Percentiles rank a stretch among this genome's conserved stretches.
Evolutionary conservation across 1,140 invertebrate genomes (phyloP).

Genomic region (Luehdorfia chinensis): DNA sequence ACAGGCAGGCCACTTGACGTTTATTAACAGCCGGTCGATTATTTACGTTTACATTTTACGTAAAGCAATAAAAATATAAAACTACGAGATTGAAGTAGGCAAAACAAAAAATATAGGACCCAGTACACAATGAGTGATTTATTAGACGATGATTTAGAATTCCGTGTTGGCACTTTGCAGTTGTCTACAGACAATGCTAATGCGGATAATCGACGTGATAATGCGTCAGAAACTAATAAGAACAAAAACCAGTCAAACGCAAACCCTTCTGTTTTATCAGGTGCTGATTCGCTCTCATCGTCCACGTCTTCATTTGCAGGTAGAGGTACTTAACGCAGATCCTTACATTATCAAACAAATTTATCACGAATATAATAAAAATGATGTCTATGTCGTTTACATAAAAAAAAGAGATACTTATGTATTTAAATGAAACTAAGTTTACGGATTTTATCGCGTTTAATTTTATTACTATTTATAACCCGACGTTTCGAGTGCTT

Average conservation of each 20-base stretch:
- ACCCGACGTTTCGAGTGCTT: no score
- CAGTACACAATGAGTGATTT: constrained; percentile 54
- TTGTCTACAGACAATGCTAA: constrained; percentile 47
- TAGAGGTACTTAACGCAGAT: constrained; percentile 27
- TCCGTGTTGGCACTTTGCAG: constrained; percentile 67
- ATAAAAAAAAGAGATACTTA: no score
- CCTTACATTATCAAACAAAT: no score
- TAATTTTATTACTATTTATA: no score
- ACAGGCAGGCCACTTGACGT: neutral
- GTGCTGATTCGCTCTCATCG: constrained; percentile 63
- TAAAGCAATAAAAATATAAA: constrained; percentile 22
- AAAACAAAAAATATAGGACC: constrained; percentile 13
- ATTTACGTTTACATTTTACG: constrained; percentile 53
- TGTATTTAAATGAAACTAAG: no score
- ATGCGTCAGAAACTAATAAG: constrained; percentile 32
- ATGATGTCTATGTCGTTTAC: no score
- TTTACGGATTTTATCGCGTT: no score
- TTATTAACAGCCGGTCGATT: constrained; percentile 50
- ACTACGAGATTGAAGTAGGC: constrained; percentile 6
- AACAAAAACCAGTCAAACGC: constrained; percentile 41
- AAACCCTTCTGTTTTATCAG: constrained; percentile 62
- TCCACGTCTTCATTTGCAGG: constrained; percentile 69
- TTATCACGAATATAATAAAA: no score
- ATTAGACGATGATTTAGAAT: constrained; percentile 66
- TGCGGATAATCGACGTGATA: constrained; percentile 35